phyloP scores from a whole-genome alignment of 2,113 vertebrate species.

The Heloderma charlesbogerti region DNA sequence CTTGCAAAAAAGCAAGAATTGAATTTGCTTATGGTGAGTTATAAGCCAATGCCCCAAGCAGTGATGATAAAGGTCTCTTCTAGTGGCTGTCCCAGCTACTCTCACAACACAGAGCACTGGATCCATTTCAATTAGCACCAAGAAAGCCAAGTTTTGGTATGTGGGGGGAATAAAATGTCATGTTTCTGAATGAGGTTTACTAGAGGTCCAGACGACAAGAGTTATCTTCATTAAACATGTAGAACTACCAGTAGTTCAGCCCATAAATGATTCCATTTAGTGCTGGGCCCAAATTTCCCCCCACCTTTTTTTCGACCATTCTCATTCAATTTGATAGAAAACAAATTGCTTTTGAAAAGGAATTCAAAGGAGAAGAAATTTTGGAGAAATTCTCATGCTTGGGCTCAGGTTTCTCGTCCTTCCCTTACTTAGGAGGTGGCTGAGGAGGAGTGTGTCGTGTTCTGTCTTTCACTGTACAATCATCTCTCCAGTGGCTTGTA shows the following conservation, averaged over 20 bases:
- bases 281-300: too few relatives aligned
- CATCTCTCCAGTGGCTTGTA: too few relatives aligned
- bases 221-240: background rate
- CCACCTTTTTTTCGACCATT: too few relatives aligned
- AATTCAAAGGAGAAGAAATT: too few relatives aligned
- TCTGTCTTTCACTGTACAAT: too few relatives aligned
- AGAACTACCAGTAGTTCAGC: background rate
- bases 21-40: background rate
- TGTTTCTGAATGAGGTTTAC: background rate
- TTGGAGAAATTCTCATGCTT: too few relatives aligned
- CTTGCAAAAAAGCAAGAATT: background rate
- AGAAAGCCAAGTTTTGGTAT: background rate
- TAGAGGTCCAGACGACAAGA: background rate
- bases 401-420: too few relatives aligned
- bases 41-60: background rate
- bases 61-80: background rate
- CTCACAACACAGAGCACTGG: background rate
- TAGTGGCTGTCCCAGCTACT: background rate
- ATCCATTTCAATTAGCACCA: slow-evolving; percentile 24
- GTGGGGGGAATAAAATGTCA: background rate
- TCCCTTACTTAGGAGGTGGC: too few relatives aligned
- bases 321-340: too few relatives aligned
- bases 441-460: too few relatives aligned
- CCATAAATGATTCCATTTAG: background rate
- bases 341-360: too few relatives aligned